These are phyloP conservation scores for Belgica antarctica DNA, from an alignment of 2,888 invertebrate species.

Conservation along the genomic window DNA sequence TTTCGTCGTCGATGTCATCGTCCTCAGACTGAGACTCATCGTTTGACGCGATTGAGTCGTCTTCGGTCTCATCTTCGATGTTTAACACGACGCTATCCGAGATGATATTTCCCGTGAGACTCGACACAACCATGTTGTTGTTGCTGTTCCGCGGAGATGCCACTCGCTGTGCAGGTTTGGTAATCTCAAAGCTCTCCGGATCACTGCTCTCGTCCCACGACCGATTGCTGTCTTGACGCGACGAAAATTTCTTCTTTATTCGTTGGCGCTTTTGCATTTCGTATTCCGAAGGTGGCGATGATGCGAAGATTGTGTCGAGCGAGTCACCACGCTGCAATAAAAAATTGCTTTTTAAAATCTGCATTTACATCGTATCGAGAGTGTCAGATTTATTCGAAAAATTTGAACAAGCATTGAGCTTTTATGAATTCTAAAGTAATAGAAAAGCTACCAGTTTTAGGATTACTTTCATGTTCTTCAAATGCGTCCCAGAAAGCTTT, in stretches of 20 bases:
- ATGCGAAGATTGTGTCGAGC: constrained; percentile 65
- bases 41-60: constrained; percentile 50
- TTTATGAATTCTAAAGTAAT: no score
- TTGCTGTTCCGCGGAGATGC: constrained; percentile 19
- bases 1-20: constrained; percentile 46
- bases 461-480: no score
- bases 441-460: no score
- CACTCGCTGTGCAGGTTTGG: constrained; percentile 52
- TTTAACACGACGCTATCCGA: constrained; percentile 51
- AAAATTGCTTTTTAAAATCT: constrained; percentile 26
- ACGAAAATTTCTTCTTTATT: constrained; percentile 48
- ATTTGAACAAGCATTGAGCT: no score
- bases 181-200: constrained; percentile 66
- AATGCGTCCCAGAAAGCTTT: no score
- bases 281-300: constrained; percentile 56
- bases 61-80: constrained; percentile 52
- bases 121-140: constrained; percentile 48
- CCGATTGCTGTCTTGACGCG: constrained; percentile 52
- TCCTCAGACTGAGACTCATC: constrained; percentile 50
- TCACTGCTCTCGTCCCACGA: constrained; percentile 73
- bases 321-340: constrained; percentile 65
- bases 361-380: no score
- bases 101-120: constrained; percentile 55
- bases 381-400: no score
- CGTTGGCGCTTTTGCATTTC: constrained; percentile 38